Evolutionary conservation across 92 coral and sea anemone genomes (phyloP), one percentile per base, ranked within the genome.

Genomic region (Phenganax stokvisi): DNA sequence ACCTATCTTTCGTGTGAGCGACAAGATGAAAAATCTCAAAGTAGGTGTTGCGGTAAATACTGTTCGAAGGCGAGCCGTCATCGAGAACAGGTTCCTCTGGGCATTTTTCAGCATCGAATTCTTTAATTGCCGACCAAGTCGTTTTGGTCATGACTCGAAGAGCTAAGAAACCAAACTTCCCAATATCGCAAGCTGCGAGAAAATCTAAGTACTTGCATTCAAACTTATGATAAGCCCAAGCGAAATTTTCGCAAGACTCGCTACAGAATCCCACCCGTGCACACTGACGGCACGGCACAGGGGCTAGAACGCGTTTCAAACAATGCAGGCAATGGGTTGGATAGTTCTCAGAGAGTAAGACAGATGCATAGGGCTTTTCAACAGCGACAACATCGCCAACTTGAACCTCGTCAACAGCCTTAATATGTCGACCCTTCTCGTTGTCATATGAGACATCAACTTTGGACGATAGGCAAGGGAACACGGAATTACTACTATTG

Each of bases 301-400:
- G 96, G 16, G 93, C 89, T 0, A 80, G 30, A 10, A 77, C 57
- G 6, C 90, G 78, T 59, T 66, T 83, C 55, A 92, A 70, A 64
- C 99, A 96, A 64, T 96, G 96, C 63, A 90, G 92, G 62, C 99
- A 96, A 44, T 96, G 97, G n/a, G 87, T 88, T 13, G 28, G 74
- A 10, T 87, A 62, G 71, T 90, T 87, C 60, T 69, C 86, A 30
- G 91, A 90, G 31, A 92, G 92, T 51, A 96, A 81, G 17, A 96
- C 97, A 27, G 97, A 96, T 12, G 99, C 99, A 87, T 84, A 96
- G 16, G 99, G 96, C 58, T 89, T 82, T 75, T 96, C 99, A n/a
- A 88, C 85, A 66, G 92, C 86, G 56, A 96, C 29, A n/a, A 87
- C 87, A 37, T 96, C 99, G 6, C 99, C 99, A 8, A 90, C 90